Conservation (phyloP, 2,797 vertebrate genomes). For the Pelochelys cantorii region DNA sequence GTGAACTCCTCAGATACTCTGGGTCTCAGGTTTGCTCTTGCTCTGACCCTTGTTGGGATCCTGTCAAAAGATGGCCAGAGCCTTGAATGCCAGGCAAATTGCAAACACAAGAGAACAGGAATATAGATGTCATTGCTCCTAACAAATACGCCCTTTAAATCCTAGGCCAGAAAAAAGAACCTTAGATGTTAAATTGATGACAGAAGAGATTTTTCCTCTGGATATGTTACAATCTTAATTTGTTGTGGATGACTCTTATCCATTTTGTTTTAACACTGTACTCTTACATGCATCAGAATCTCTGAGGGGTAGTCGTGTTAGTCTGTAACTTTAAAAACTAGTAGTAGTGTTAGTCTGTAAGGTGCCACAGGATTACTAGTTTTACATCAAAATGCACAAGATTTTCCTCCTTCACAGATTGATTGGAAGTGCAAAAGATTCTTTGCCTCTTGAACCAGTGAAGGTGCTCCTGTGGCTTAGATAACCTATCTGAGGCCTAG, state of each 20-base stretch:
- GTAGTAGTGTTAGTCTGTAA: too few species aligned
- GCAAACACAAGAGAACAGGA: not conserved
- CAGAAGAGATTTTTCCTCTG: not conserved
- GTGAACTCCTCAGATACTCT: not conserved
- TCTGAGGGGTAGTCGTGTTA: too few species aligned
- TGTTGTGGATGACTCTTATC: not conserved
- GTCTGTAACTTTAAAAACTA: too few species aligned
- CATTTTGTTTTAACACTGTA: not conserved
- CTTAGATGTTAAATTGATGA: not conserved
- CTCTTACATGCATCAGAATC: not conserved
- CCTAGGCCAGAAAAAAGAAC: not conserved
- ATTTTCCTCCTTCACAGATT: not conserved
- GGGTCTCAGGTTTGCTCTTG: not conserved
- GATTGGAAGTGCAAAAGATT: not conserved
- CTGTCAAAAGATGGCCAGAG: not conserved
- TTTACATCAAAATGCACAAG: fast-evolving
- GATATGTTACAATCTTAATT: not conserved
- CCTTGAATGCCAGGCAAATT: not conserved
- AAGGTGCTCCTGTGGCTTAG: not conserved
- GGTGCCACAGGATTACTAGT: too few species aligned
- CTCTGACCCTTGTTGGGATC: not conserved
- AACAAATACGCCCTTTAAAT: not conserved
- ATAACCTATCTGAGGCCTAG: not conserved
- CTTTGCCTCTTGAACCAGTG: constrained; percentile 14
- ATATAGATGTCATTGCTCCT: not conserved